phyloP scores from a whole-genome alignment of 2,797 vertebrate species.

The Centropyge bicolor region DNA sequence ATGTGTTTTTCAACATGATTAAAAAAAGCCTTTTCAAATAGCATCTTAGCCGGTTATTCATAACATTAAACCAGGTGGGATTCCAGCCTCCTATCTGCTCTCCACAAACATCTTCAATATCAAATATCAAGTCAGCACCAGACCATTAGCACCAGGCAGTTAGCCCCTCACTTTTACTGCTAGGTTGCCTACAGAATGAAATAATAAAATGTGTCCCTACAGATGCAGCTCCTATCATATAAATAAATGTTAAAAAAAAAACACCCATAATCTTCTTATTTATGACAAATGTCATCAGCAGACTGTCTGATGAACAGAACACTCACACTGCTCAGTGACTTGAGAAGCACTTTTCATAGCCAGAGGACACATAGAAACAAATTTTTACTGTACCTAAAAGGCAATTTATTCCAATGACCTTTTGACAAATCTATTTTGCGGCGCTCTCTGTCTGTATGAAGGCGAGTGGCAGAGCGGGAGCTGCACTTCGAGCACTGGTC shows the following conservation, averaged over 20 bases:
- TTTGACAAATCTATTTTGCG: slow-evolving; percentile 72
- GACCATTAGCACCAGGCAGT: slow-evolving; percentile 15
- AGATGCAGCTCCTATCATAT: slow-evolving; percentile 14
- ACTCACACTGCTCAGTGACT: slow-evolving; percentile 29
- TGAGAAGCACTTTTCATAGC: slow-evolving; percentile 41
- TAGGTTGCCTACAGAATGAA: not conserved
- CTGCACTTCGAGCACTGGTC: slow-evolving; percentile 46
- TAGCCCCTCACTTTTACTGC: slow-evolving; percentile 12
- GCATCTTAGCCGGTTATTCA: not conserved
- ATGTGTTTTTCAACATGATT: not conserved
- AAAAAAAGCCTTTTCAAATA: not conserved
- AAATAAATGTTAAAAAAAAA: slow-evolving; percentile 62
- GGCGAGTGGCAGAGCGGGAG: slow-evolving; percentile 48
- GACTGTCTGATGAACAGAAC: slow-evolving; percentile 33
- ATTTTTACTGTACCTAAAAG: slow-evolving; percentile 62
- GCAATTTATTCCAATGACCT: slow-evolving; percentile 79
- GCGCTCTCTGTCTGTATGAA: slow-evolving; percentile 54
- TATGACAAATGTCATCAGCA: slow-evolving; percentile 57
- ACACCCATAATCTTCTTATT: slow-evolving; percentile 50
- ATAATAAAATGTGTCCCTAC: slow-evolving; percentile 13
- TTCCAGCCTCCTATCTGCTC: not conserved
- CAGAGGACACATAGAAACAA: slow-evolving; percentile 33
- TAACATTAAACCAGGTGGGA: not conserved
- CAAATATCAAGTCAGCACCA: not conserved
- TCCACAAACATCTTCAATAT: not conserved